Evolutionary conservation across 2,888 invertebrate genomes (phyloP), one percentile per base, ranked within the genome.

Genomic region (Calameuta filiformis): DNA sequence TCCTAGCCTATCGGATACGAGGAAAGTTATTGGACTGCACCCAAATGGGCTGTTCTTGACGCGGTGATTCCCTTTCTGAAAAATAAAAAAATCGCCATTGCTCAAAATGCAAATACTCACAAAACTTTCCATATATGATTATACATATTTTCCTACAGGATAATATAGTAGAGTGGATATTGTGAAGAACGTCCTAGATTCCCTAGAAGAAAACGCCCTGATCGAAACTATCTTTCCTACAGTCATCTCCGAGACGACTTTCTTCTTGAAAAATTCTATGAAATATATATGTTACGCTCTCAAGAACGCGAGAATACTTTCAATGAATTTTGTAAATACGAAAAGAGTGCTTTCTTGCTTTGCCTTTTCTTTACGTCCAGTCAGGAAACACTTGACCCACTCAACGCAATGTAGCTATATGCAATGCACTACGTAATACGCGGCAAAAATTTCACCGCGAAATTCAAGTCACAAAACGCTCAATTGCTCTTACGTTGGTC

Each of bases 21-120:
- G 86, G 81, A 84, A 79, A 84, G 87, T 86, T 84, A 87, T 88
- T 86, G 85, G 85, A 82, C 84, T 78, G 86, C 86, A 87, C 85
- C 85, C 85, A 88, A 86, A 87, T 87, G 87, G 86, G 83, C 88
- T 86, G 83, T 86, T 89, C 87, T 85, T 85, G 84, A 84, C 86
- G 86, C 88, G 86, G 87, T 87, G 86, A 80, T 86, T 87, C 83
- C 83, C 84, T 84, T 88, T 89, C 89, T 56, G 56, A 23, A 23
- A 15, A 40, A 4, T 15, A 56, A 56, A 88, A 87, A 88, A 89
- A 88, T 87, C 87, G 86, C 88, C 89, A 87, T 88, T 89, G 88
- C 85, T 89, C 88, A 89, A 88, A 88, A 87, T 33, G 71, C 30
- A n/a, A 73, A 68, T 56, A 31, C 75, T 75, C 75, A 33, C 77